phyloP scores from a whole-genome alignment of 2,888 invertebrate genomes.

The Cylloceria caligata region DNA sequence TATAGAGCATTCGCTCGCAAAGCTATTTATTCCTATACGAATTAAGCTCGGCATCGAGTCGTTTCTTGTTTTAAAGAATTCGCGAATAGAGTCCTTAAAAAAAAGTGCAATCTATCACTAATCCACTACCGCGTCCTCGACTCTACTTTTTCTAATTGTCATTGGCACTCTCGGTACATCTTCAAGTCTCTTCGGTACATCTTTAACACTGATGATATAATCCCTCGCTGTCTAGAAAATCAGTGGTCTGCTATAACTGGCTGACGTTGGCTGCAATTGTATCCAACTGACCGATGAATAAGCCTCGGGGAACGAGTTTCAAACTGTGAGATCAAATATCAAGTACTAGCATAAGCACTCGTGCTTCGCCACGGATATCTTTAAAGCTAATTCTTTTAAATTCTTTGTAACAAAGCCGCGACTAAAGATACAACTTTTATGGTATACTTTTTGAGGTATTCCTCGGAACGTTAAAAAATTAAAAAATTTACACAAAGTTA shows the following conservation, averaged over 20 bases:
- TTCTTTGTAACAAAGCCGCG: no score
- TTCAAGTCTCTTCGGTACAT: slow-evolving; percentile 8
- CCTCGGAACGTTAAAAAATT: no score
- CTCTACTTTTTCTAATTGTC: slow-evolving; percentile 1
- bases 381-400: no score
- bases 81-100: background rate
- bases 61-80: slow-evolving; percentile 40
- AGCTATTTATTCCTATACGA: slow-evolving; percentile 21
- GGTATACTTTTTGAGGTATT: no score
- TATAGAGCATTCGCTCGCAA: slow-evolving; percentile 20
- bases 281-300: background rate
- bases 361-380: no score
- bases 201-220: background rate
- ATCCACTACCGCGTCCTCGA: slow-evolving; percentile 11
- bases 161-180: slow-evolving; percentile 24
- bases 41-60: background rate
- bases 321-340: no score
- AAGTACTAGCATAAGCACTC: no score
- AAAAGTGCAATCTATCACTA: background rate
- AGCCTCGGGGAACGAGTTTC: no score
- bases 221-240: background rate
- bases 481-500: no score
- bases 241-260: background rate
- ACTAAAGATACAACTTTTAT: no score
- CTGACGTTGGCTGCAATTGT: background rate